A percentile compares a stretch with the other conserved stretches of the same genome.
These are phyloP conservation scores for Coccyzus lansbergi DNA, from an alignment of 2,797 vertebrate species.

Conservation along the genomic window DNA sequence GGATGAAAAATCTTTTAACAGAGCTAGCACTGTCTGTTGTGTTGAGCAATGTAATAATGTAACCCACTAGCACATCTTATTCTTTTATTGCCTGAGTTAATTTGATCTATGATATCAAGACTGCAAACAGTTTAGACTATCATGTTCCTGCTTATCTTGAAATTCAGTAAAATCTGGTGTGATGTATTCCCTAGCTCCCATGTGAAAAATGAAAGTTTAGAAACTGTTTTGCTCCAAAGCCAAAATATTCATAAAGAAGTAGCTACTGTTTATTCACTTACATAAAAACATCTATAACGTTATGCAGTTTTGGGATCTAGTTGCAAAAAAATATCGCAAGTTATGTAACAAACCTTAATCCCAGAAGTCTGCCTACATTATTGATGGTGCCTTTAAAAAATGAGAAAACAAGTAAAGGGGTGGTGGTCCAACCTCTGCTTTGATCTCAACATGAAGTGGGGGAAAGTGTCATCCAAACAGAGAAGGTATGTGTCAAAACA, in stretches of 20 bases:
- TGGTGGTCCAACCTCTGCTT: background rate
- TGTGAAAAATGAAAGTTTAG: constrained; percentile 3
- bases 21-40: background rate
- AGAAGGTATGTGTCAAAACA: background rate
- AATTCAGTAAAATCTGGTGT: background rate
- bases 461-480: background rate
- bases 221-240: background rate
- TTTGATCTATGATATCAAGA: background rate
- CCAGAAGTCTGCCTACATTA: background rate
- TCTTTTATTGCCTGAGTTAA: background rate
- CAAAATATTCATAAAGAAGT: background rate
- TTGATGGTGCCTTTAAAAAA: constrained; percentile 17
- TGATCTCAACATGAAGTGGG: background rate
- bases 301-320: background rate
- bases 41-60: background rate
- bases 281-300: background rate
- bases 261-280: constrained; percentile 19
- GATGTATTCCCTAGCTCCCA: background rate
- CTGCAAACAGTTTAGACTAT: background rate
- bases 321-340: background rate
- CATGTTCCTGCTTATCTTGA: background rate
- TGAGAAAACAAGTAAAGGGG: background rate
- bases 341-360: background rate
- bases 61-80: background rate
- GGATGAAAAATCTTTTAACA: background rate